Percentiles rank a stretch among this genome's conserved stretches.
Conservation (phyloP, 2,888 invertebrate species). For the Rhagium mordax region DNA sequence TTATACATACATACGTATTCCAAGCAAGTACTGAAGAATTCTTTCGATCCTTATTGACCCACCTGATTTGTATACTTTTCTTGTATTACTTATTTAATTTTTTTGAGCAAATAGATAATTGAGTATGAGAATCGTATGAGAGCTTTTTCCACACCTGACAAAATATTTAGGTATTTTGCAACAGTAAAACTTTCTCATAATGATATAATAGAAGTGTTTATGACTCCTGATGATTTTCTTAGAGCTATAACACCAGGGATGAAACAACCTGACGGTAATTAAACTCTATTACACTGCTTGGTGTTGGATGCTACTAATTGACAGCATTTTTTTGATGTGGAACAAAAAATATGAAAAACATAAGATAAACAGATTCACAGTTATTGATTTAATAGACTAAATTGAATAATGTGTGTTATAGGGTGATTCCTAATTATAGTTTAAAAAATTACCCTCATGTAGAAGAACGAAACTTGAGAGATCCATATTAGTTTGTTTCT, state of each 20-base stretch:
- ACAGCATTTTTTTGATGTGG: conserved; percentile 38
- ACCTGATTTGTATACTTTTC: not conserved
- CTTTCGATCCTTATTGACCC: no score
- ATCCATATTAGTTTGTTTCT: no score
- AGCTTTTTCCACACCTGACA: conserved; percentile 97
- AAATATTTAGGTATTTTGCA: conserved; percentile 99
- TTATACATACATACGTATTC: no score
- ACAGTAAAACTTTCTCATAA: conserved; percentile 85
- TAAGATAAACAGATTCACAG: not conserved
- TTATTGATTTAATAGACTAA: not conserved
- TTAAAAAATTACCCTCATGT: not conserved
- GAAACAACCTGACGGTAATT: conserved; percentile 96
- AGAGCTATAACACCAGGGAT: conserved; percentile 96
- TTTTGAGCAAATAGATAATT: conserved; percentile 81
- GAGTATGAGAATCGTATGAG: conserved; percentile 98
- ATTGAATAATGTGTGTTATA: not conserved
- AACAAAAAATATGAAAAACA: conserved; percentile 19
- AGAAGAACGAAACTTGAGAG: not conserved
- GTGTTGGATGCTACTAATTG: conserved; percentile 48
- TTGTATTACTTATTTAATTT: conserved; percentile 6
- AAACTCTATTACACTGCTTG: conserved; percentile 50
- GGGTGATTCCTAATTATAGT: not conserved
- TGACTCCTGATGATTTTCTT: conserved; percentile 98
- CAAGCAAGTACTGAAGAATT: no score
- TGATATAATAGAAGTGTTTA: conserved; percentile 85